Base-by-base conservation (phyloP, 2,113 vertebrate genomes). In the Lethenteron reissneri region DNA sequence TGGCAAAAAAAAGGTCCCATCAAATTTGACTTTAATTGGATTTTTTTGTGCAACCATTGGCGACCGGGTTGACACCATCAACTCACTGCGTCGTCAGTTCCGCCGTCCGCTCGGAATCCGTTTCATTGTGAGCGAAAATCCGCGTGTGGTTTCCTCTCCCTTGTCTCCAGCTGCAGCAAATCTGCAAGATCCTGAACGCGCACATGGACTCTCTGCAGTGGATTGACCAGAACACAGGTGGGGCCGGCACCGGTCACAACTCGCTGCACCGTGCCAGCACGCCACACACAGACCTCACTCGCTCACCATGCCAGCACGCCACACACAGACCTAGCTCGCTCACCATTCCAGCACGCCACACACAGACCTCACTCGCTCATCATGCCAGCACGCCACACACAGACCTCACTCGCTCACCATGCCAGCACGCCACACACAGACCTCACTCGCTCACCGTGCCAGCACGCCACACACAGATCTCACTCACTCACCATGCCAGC, bases 151-250 rank as follows among this genome's bases (percentile, higher is more conserved):
- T 68, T 68, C 64, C 64, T 21, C 17, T 41, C 12, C 71, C 41
- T 75, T 58, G 68, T 12, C n/a, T 70, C 60, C 72, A 92, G 77
- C 88, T 97, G 70, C 92, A 97, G 78, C 92, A 97, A 78, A 95
- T 97, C 78, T 97, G 92, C 78, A 97, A 94, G 78, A 97, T 97
- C 71, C 76, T 97, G 73, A 97, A 97, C 2, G 92, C 92, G 0
- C 92, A 97, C 80, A 92, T 97, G 92, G 92, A 94, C 78, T 97
- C 92, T 0, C 79, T 97, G 73, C 92, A 97, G 79, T 95, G 94
- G 94, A 83, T 97, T 1, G 92, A 97, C 71, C 92, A 97, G 79
- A 95, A 92, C 75, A 90, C 92, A 9, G 86, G 88, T 81, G 79
- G 74, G 80, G 77, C 57, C 13, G 25, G 41, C 11, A 10, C 15